Percentiles rank a stretch among this genome's conserved stretches.
These are phyloP conservation scores for Diplodus puntazzo DNA, from an alignment of 2,797 vertebrate species.

Conservation along the genomic window DNA sequence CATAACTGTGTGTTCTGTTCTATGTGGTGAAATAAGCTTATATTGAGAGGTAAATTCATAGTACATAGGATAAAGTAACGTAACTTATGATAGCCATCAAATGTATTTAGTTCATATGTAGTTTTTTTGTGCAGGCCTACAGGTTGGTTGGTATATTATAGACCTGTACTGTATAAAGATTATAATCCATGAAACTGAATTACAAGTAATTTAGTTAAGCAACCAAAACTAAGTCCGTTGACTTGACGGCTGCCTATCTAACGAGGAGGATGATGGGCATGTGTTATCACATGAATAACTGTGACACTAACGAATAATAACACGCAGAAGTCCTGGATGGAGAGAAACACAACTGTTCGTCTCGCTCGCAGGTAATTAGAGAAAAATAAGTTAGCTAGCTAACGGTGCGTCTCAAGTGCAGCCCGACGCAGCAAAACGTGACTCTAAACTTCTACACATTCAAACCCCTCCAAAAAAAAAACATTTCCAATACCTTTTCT, in stretches of 20 bases:
- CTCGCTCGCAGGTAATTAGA: neutral
- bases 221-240: neutral
- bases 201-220: neutral
- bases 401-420: neutral
- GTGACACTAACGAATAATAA: neutral
- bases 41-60: neutral
- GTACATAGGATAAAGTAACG: too few species aligned
- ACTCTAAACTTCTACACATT: neutral
- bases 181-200: neutral
- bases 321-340: too few species aligned
- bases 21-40: neutral
- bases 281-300: neutral
- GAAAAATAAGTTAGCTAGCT: too few species aligned
- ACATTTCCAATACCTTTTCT: too few species aligned
- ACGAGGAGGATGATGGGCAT: too few species aligned
- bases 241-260: too few species aligned
- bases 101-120: neutral
- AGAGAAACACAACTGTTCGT: too few species aligned
- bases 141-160: too few species aligned
- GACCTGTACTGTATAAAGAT: neutral
- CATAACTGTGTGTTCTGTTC: too few species aligned
- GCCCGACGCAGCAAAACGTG: neutral
- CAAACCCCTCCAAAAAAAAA: neutral
- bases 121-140: too few species aligned
- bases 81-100: neutral